Evolutionary conservation across 2,888 invertebrate species (phyloP).

Genomic region (Eucera pruinosa): DNA sequence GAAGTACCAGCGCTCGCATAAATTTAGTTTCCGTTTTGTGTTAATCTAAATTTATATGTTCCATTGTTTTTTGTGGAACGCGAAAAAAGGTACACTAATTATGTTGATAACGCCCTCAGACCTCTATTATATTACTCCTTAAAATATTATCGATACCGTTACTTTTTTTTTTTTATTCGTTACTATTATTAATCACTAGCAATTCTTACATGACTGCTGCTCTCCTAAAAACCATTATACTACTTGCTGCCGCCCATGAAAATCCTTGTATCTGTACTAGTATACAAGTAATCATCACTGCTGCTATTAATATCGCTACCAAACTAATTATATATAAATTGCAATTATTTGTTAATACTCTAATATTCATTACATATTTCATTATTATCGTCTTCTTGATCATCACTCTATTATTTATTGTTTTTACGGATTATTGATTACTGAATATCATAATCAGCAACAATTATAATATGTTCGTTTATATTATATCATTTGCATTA

Average conservation of each 20-base stretch:
- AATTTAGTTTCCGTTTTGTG: constrained; percentile 39
- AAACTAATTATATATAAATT: constrained; percentile 46
- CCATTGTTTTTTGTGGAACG: constrained; percentile 40
- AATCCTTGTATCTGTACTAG: constrained; percentile 8
- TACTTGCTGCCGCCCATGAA: constrained; percentile 19
- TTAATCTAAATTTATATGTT: constrained; percentile 48
- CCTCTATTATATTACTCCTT: constrained; percentile 34
- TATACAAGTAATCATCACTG: constrained; percentile 27
- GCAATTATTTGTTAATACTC: constrained; percentile 36
- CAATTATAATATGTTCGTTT: constrained; percentile 31
- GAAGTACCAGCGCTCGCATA: constrained; percentile 50
- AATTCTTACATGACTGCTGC: constrained; percentile 33
- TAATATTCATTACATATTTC: constrained; percentile 43
- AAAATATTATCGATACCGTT: constrained; percentile 19
- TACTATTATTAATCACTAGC: constrained; percentile 45
- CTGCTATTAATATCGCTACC: constrained; percentile 38
- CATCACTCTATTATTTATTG: constrained; percentile 52
- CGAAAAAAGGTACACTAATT: constrained; percentile 46
- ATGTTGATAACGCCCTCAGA: constrained; percentile 53
- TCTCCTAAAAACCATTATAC: constrained; percentile 17
- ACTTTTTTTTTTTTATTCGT: constrained; percentile 12
- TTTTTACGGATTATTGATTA: constrained; percentile 56
- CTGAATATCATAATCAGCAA: constrained; percentile 45
- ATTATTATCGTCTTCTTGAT: constrained; percentile 48
- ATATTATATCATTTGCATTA: constrained; percentile 17